Evolutionary conservation across 1,140 invertebrate genomes (phyloP).

Genomic region (Propsilocerus akamusi): DNA sequence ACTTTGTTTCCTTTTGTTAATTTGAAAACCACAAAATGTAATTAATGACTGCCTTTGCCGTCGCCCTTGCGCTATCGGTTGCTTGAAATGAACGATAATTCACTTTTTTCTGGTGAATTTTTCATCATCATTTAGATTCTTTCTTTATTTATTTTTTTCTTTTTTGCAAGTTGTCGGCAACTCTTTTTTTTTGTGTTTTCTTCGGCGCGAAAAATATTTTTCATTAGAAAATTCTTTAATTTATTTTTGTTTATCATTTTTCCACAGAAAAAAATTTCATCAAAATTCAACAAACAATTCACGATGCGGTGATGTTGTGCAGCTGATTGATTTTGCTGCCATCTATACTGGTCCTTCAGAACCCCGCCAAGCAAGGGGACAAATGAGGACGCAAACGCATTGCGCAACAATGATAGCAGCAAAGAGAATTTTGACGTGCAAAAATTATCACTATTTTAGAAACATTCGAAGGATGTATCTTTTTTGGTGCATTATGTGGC

Average conservation of each 20-base stretch:
- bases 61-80: not conserved
- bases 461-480: not conserved
- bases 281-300: too few relatives aligned
- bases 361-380: not conserved
- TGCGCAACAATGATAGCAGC: constrained; percentile 1
- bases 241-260: too few relatives aligned
- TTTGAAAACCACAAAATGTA: not conserved
- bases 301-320: not conserved
- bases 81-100: too few relatives aligned
- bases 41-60: not conserved
- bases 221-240: too few relatives aligned
- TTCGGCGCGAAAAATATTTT: too few relatives aligned
- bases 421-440: not conserved
- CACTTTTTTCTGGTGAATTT: too few relatives aligned
- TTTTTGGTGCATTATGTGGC: not conserved
- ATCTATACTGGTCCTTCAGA: not conserved
- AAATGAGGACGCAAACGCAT: not conserved
- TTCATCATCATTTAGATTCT: too few relatives aligned
- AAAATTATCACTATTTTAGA: not conserved
- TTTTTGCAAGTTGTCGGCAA: not conserved
- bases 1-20: not conserved
- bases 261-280: too few relatives aligned
- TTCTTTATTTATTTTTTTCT: not conserved
- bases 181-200: not conserved
- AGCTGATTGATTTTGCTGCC: not conserved